phyloP scores from a whole-genome alignment of 2,113 vertebrate genomes.

The Myodes glareolus region DNA sequence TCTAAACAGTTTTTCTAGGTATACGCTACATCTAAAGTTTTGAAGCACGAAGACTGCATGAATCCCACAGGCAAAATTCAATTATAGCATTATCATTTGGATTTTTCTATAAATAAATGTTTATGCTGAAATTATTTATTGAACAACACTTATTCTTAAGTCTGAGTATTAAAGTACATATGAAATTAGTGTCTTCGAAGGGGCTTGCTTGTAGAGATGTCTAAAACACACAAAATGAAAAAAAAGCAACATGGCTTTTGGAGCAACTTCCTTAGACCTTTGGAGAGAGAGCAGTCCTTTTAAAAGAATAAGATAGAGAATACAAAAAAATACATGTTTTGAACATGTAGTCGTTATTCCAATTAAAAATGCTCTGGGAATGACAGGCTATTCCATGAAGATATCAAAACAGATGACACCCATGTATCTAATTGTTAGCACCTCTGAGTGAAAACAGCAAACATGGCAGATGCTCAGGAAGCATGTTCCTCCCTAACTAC shows the following conservation, averaged over 20 bases:
- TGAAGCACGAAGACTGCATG: not conserved
- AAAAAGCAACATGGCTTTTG: not conserved
- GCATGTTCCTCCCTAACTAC: slow-evolving; percentile 60
- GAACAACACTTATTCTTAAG: slow-evolving; percentile 15
- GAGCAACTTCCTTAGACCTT: not conserved
- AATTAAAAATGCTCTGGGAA: slow-evolving; percentile 38
- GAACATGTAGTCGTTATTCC: slow-evolving; percentile 43
- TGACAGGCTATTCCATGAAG: slow-evolving; percentile 1
- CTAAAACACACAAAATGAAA: not conserved
- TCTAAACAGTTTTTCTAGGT: not conserved
- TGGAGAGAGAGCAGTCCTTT: not conserved
- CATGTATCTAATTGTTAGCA: slow-evolving; percentile 38
- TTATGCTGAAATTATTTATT: slow-evolving; percentile 5
- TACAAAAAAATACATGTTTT: slow-evolving; percentile 15
- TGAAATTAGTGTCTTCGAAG: not conserved
- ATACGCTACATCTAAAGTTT: not conserved
- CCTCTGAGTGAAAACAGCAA: slow-evolving; percentile 13
- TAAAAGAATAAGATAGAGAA: not conserved
- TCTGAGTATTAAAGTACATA: not conserved
- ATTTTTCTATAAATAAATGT: slow-evolving; percentile 29
- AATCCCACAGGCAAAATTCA: not conserved
- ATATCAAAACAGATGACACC: not conserved
- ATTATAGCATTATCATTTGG: not conserved
- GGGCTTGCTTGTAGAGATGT: not conserved
- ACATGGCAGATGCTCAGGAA: slow-evolving; percentile 37